phyloP scores from a whole-genome alignment of 2,113 vertebrate genomes.

The Xenus cinereus region DNA sequence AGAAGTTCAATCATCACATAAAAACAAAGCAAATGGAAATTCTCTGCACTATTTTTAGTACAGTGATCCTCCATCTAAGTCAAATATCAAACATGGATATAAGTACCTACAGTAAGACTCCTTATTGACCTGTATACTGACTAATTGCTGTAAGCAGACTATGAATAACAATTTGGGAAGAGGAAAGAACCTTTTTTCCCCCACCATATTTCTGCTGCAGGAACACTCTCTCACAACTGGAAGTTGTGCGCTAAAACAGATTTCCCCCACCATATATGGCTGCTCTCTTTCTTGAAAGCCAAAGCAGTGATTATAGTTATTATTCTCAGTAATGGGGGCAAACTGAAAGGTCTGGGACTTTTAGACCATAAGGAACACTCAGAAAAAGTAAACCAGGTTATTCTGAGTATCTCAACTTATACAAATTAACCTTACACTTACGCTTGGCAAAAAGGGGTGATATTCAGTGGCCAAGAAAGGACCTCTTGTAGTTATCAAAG shows the following conservation, averaged over 20 bases:
- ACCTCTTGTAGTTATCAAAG: not conserved
- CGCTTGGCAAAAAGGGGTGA: not conserved
- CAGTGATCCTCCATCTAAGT: not conserved
- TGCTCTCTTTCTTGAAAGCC: not conserved
- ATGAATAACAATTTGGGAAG: not conserved
- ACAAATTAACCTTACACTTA: not conserved
- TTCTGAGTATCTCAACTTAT: not conserved
- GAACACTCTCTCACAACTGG: not conserved
- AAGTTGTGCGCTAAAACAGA: not conserved
- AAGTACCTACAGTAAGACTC: not conserved
- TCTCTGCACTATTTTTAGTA: not conserved
- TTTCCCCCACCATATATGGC: not conserved
- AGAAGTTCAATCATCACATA: not conserved
- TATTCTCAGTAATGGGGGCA: not conserved
- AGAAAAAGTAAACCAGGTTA: not conserved
- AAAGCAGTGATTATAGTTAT: not conserved
- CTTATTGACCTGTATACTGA: not conserved
- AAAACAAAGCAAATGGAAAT: not conserved
- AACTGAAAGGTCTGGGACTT: not conserved
- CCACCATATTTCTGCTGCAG: not conserved
- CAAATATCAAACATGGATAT: not conserved
- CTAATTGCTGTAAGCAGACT: not conserved
- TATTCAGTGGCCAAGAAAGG: not conserved
- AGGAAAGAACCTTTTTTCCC: not conserved
- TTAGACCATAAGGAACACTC: not conserved